phyloP scores from a whole-genome alignment of 2,888 invertebrate species.

The Plutella xylostella region DNA sequence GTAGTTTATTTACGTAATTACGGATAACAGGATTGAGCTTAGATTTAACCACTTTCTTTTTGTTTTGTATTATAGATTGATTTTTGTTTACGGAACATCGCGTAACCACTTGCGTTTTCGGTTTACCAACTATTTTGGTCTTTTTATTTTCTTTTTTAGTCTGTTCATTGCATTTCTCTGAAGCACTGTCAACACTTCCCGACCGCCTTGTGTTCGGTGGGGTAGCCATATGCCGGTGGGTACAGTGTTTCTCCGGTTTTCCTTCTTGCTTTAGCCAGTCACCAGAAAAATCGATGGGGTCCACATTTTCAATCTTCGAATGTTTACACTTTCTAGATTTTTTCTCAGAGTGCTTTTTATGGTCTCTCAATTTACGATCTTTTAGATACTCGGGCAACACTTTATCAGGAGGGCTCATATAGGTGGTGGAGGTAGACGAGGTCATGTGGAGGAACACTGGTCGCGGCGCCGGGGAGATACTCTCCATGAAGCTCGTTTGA shows the following conservation, averaged over 20 bases:
- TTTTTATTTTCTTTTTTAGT: background rate
- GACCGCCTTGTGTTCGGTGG: slow-evolving; percentile 35
- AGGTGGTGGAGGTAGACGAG: slow-evolving; percentile 61
- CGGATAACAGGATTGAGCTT: slow-evolving; percentile 37
- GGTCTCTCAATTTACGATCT: slow-evolving; percentile 15
- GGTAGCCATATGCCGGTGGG: slow-evolving; percentile 19
- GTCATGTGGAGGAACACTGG: slow-evolving; percentile 53
- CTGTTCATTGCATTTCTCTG: background rate
- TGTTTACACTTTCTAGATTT: slow-evolving; percentile 28
- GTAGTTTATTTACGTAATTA: slow-evolving; percentile 47
- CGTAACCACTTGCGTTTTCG: background rate
- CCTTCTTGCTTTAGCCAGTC: too few species aligned
- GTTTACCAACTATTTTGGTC: too few species aligned
- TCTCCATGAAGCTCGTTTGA: slow-evolving; percentile 45
- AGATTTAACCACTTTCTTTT: slow-evolving; percentile 19
- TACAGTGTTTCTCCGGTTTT: too few species aligned
- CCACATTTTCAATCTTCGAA: slow-evolving; percentile 13
- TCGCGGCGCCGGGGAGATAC: slow-evolving; percentile 36
- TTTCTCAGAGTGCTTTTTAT: background rate
- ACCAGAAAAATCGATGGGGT: too few species aligned
- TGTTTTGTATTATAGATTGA: background rate
- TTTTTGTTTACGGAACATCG: slow-evolving; percentile 4
- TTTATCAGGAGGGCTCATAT: slow-evolving; percentile 63
- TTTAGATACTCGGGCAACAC: slow-evolving; percentile 43
- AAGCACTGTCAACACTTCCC: slow-evolving; percentile 7